Evolutionary conservation across 2,888 invertebrate genomes (phyloP).

Genomic region (Hirtodrosophila alboralis): DNA sequence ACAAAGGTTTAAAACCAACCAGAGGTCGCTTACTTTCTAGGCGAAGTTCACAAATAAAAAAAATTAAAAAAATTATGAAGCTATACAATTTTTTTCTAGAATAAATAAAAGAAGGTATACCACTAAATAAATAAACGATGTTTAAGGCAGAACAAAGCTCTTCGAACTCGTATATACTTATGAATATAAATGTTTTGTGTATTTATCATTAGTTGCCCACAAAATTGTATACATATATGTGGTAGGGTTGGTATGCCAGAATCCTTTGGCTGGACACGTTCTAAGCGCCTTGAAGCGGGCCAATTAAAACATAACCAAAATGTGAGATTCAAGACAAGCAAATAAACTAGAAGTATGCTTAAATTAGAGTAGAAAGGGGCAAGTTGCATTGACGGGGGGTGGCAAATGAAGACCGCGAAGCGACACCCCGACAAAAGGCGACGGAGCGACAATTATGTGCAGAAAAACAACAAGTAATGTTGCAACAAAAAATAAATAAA

Average conservation of each 20-base stretch:
- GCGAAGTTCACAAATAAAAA: no score
- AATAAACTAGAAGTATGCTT: conserved; percentile 31
- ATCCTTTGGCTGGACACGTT: conserved; percentile 18
- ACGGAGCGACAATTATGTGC: conserved; percentile 41
- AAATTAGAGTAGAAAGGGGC: conserved; percentile 6
- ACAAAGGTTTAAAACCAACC: no score
- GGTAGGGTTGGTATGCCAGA: conserved; percentile 1
- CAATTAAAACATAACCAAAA: conserved; percentile 84
- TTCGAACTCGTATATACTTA: no score
- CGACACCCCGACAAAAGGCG: conserved; percentile 42
- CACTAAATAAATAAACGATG: no score
- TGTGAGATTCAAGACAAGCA: conserved; percentile 66
- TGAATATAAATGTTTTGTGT: conserved; percentile 43
- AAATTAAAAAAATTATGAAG: no score
- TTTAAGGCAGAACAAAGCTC: no score
- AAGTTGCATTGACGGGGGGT: conserved; percentile 8
- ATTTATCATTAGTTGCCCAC: conserved; percentile 58
- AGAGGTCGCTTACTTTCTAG: no score
- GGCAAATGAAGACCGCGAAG: conserved; percentile 51
- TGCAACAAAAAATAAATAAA: conserved; percentile 4
- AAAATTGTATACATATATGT: conserved; percentile 17
- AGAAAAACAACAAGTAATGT: conserved; percentile 15
- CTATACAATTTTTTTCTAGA: no score
- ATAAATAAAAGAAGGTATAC: no score
- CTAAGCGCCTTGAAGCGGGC: conserved; percentile 58